Evolutionary conservation across 1,140 invertebrate species (phyloP), one percentile per base, ranked within the genome.

Genomic region (Leptinotarsa lineolata): DNA sequence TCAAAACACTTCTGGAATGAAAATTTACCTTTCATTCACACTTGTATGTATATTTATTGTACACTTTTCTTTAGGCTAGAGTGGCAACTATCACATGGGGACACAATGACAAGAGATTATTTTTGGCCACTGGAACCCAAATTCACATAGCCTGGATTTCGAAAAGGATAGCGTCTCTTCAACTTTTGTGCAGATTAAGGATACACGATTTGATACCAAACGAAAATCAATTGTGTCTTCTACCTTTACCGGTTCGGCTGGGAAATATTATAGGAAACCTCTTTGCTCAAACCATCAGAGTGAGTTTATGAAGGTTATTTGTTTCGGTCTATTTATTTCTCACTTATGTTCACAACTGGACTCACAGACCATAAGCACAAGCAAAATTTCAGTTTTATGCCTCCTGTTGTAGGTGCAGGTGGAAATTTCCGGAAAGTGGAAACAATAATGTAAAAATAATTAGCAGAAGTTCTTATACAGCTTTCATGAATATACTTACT

Each of bases 51-150:
- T 11, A 39, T 11, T 39, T 2, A 39, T 11, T 11, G 1, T 11
- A 11, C 30, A 11, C 8, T 54, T 69, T 73, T 48, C 85, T 85
- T 72, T 79, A 95, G 93, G 90, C 92, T 78, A 91, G 92, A 5
- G 93, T 98, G 48, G 95, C 95, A 46, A 95, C 96, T 5, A 86
- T 99, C 77, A 99, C 97, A 1, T 99, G 97, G 97, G 97, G 96
- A 44, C 97, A 99, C 86, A 97, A 97, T 84, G 97, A 98, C 81
- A 93, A 95, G 76, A 88, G 96, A 3, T 85, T 99, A 44, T 98
- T 99, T 84, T 89, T 99, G 39, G 96, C 96, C 15, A 96, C 96
- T 15, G 97, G 97, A 15, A 88, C 91, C 8, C 90, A 92, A 80
- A 91, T 94, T 77, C 96, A 97, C 83, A 95, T 97, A 64, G 96